Percentiles rank a stretch among this genome's conserved stretches.
Evolutionary conservation across 2,113 vertebrate genomes (phyloP).

Genomic region (Ancistrus triradiatus): DNA sequence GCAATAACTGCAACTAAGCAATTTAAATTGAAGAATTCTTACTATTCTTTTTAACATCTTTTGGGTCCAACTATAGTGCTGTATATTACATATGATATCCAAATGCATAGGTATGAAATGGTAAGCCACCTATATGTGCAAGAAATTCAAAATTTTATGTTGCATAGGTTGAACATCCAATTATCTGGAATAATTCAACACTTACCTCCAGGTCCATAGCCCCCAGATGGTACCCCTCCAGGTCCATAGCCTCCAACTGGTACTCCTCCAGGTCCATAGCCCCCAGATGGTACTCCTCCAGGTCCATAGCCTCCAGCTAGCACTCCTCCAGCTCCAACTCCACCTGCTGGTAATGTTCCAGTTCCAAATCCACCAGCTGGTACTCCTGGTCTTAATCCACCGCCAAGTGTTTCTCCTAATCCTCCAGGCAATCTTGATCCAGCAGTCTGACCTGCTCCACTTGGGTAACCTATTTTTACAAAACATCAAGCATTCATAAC

Average conservation of each 20-base stretch:
- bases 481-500: background rate
- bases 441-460: conserved; percentile 31
- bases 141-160: too few relatives aligned
- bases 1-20: too few relatives aligned
- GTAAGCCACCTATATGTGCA: too few relatives aligned
- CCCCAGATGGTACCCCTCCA: conserved; percentile 47
- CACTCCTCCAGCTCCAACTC: conserved; percentile 45
- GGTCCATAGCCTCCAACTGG: conserved; percentile 53
- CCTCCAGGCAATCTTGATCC: conserved; percentile 34
- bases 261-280: conserved; percentile 49
- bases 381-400: conserved; percentile 25
- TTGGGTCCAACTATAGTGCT: too few relatives aligned
- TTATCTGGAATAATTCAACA: background rate
- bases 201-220: conserved; percentile 30
- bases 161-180: too few relatives aligned
- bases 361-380: conserved; percentile 23
- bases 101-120: too few relatives aligned
- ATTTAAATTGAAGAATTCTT: background rate
- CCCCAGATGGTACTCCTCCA: conserved; percentile 36
- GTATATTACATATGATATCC: too few relatives aligned
- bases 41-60: too few relatives aligned
- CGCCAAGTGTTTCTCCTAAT: conserved; percentile 25
- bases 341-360: conserved; percentile 19
- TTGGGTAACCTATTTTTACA: conserved; percentile 14
- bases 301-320: conserved; percentile 49